Evolutionary conservation across 2,888 invertebrate species (phyloP), one percentile per base, ranked within the genome.

Genomic region (Beris chalybata): DNA sequence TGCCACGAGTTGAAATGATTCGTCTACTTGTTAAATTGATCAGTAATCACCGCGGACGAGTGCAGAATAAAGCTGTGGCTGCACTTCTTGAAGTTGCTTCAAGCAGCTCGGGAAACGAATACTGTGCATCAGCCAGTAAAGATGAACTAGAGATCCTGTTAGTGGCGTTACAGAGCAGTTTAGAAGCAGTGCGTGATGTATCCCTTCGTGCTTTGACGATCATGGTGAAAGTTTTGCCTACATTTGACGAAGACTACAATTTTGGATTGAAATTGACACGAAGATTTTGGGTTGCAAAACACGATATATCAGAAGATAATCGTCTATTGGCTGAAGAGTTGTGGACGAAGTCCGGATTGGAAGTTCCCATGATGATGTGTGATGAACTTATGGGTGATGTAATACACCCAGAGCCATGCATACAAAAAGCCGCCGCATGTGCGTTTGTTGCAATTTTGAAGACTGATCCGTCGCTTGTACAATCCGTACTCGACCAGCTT

Each of bases 1-100:
- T 95, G 76, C 96, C 96, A 4, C 84, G 91, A 45, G 85, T 87
- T 74, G 89, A 92, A 76, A 91, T 97, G 85, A 88, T 95, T 75
- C 85, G 88, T 54, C 81, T 94, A 64, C 83, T 96, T 47, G 85
- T 95, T 67, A 86, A 91, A 73, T 83, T 94, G 30, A 90, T 93
- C 73, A 87, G 89, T 85, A 76, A 81, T 53, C 86, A 88, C 13
- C 82, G 82, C 43, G 91, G 90, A 0, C 84, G 89, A 65, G 84
- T 90, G 32, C 93, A 94, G 78, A 87, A 90, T 6, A 87, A 90
- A 74, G 91, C 93, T 44, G 88, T 89, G 29, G 85, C 87, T 43
- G 90, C 92, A n/a, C 82, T 96, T 64, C 80, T 93, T 68, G 92
- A 93, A 75, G 89, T 93, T 5, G 92, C 93, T 4, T 83, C 83